Conservation (phyloP, 2,113 vertebrate species). For the Colossoma macropomum region DNA sequence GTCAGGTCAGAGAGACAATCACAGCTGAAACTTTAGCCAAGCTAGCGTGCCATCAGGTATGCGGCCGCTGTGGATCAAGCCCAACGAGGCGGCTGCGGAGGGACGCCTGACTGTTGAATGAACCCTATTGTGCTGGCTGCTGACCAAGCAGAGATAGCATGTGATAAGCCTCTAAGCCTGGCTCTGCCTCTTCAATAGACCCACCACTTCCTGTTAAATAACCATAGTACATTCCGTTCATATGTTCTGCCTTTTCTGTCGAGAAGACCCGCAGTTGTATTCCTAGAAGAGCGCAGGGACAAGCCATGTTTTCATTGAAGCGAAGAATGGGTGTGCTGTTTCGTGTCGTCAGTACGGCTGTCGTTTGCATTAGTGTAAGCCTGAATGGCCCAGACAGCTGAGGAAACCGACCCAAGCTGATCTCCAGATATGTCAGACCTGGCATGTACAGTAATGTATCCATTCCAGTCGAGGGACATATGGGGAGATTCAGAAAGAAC, state of each 20-base stretch:
- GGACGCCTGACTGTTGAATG: constrained; percentile 39
- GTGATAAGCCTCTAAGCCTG: constrained; percentile 51
- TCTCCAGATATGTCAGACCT: constrained; percentile 11
- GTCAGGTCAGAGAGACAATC: constrained; percentile 31
- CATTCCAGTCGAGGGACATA: not conserved
- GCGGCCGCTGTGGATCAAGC: not conserved
- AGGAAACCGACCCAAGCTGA: constrained; percentile 2
- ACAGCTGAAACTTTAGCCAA: constrained; percentile 30
- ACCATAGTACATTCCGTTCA: constrained; percentile 35
- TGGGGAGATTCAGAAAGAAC: not conserved
- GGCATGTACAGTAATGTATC: not conserved
- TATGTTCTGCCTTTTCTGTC: not conserved
- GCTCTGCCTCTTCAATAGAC: constrained; percentile 40
- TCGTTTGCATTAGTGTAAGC: constrained; percentile 16
- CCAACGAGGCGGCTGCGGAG: constrained; percentile 13
- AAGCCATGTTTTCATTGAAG: constrained; percentile 23
- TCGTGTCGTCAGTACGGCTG: constrained; percentile 26
- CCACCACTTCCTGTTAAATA: constrained; percentile 52
- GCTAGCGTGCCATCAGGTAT: constrained; percentile 4
- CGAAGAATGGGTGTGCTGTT: constrained; percentile 25
- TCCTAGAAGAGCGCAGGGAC: constrained; percentile 34
- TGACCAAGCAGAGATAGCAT: constrained; percentile 50
- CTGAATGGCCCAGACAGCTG: constrained; percentile 48
- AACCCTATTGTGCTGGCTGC: constrained; percentile 46
- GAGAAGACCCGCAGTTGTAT: constrained; percentile 23